Evolutionary conservation across 2,113 vertebrate genomes (phyloP), one percentile per base, ranked within the genome.

Genomic region (Rattus rattus): DNA sequence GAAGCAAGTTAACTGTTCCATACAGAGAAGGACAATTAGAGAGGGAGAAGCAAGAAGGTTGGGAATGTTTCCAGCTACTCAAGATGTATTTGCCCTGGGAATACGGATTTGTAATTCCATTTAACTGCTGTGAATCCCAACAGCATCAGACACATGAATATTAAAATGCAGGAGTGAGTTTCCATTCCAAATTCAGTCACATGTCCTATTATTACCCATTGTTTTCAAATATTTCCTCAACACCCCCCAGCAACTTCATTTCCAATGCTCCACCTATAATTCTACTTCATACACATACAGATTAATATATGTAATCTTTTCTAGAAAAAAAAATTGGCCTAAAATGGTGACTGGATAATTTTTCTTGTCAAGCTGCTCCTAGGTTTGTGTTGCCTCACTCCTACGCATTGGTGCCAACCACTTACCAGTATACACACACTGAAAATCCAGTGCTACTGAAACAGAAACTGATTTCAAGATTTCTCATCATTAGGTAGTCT

Each of bases 161-260:
- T 96, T 92, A 93, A 96, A 95, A 97, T 87, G 54, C 30, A 88
- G 73, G 75, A 84, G 73, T 16, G 36, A 47, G 93, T 95, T 95
- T 96, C 54, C 81, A 93, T 95, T 96, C 89, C 96, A 96, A 96
- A 95, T 88, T 83, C 63, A 95, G 20, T 95, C 94, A 83, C 77
- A 33, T 77, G 76, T 96, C 91, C 86, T 72, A 95, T 94, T 92
- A 94, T 94, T 92, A 94, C 76, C 92, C 77, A 86, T 61, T 94
- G 88, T 88, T 90, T 97, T 94, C 92, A 96, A 90, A 94, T 95
- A 95, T 97, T 96, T 98, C 81, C 69, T 88, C 94, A 95, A 94
- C 65, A 94, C 65, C 56, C 94, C 93, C 79, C 67, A 80, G 36
- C 12, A 49, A 47, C 59, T 89, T 93, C 88, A 69, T 79, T 94